Conservation (phyloP, 1,140 invertebrate species). For the Bombus vancouverensis region DNA sequence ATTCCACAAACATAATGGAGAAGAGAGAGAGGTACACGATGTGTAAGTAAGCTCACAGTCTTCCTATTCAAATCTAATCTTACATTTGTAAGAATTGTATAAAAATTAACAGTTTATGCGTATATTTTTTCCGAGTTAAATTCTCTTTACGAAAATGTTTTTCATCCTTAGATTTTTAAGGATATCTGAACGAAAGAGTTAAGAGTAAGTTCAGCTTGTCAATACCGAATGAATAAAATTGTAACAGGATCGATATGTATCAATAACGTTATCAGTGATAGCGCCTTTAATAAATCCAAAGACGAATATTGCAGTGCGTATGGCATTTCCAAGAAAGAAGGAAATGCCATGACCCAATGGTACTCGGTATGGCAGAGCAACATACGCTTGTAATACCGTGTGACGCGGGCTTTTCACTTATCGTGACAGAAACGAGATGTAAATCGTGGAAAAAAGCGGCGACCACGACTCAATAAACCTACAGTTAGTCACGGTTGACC, state of each 20-base stretch:
- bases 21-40: no score
- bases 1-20: neutral
- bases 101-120: no score
- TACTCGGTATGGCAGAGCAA: no score
- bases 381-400: neutral
- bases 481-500: conserved; percentile 64
- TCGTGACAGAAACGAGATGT: conserved; percentile 40
- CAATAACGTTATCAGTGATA: neutral
- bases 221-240: no score
- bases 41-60: no score
- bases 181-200: no score
- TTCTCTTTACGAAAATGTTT: no score
- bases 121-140: no score
- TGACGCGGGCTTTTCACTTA: conserved; percentile 4
- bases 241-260: neutral
- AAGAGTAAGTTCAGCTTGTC: no score
- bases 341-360: conserved; percentile 8
- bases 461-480: conserved; percentile 37
- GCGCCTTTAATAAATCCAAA: neutral
- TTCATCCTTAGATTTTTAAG: no score
- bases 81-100: no score
- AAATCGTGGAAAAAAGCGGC: conserved; percentile 34
- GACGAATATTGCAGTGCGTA: neutral
- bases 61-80: no score
- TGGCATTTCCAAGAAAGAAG: neutral